Conservation (phyloP, 1,140 invertebrate species). For the Platyscapa corneri region DNA sequence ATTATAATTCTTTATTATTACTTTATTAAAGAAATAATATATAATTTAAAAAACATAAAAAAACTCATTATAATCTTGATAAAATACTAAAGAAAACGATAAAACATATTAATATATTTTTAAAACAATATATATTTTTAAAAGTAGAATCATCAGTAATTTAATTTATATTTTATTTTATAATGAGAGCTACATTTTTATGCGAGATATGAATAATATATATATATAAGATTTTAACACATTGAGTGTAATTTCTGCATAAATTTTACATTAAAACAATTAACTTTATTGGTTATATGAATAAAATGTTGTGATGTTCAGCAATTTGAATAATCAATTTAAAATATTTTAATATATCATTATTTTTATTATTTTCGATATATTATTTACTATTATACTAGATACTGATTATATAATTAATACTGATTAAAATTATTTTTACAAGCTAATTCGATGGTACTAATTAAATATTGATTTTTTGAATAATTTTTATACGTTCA, state of each 20-base stretch:
- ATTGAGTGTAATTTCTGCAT: background rate
- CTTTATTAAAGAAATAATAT: too few relatives aligned
- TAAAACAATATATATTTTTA: background rate
- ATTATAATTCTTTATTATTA: too few relatives aligned
- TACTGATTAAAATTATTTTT: too few relatives aligned
- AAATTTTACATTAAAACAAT: constrained; percentile 6
- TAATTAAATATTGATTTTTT: too few relatives aligned
- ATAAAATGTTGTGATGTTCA: too few relatives aligned
- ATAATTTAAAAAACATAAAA: background rate
- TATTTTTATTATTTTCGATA: too few relatives aligned
- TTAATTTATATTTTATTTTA: constrained; percentile 44
- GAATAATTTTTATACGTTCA: too few relatives aligned
- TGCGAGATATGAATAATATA: constrained; percentile 32
- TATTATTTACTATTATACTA: too few relatives aligned
- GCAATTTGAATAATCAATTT: constrained; percentile 3
- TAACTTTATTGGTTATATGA: too few relatives aligned
- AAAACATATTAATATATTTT: background rate
- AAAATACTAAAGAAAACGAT: background rate
- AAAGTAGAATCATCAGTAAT: background rate
- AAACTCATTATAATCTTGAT: background rate
- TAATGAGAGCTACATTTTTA: constrained; percentile 30
- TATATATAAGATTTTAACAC: background rate
- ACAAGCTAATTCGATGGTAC: too few relatives aligned
- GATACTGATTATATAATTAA: too few relatives aligned
- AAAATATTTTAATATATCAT: too few relatives aligned